Percentiles rank a stretch among this genome's conserved stretches.
Conservation (phyloP, 2,888 invertebrate species). For the Cephus runcator region DNA sequence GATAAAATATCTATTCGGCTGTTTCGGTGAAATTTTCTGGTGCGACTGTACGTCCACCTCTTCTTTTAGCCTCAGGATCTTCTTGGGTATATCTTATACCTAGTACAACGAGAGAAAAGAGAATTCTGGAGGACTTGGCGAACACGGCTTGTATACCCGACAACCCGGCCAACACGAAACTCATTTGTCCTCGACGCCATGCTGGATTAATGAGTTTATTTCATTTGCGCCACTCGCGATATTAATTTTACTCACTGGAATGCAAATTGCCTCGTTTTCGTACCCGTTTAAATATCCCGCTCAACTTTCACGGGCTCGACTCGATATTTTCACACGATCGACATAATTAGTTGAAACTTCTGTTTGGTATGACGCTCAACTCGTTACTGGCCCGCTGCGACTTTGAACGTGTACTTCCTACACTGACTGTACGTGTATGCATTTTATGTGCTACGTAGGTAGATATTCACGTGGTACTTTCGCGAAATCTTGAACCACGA, state of each 20-base stretch:
- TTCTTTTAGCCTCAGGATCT: background rate
- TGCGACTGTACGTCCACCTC: background rate
- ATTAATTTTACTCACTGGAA: conserved; percentile 37
- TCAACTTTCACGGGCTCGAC: background rate
- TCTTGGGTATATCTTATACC: background rate
- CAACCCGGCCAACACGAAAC: conserved; percentile 2
- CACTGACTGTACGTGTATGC: background rate
- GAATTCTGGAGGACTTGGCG: background rate
- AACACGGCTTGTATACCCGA: background rate
- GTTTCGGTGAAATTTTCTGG: background rate
- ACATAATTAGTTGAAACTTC: background rate
- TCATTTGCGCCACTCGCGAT: conserved; percentile 31
- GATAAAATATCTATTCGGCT: conserved; percentile 10
- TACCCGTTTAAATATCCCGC: background rate
- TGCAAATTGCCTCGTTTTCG: conserved; percentile 37
- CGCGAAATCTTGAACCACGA: too few species aligned
- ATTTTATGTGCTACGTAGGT: background rate
- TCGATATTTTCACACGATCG: background rate
- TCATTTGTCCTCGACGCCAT: conserved; percentile 25
- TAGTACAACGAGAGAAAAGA: background rate
- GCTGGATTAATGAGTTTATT: conserved; percentile 37
- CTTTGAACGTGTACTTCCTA: background rate
- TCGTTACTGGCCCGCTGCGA: background rate
- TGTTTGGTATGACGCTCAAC: background rate
- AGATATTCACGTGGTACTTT: too few species aligned